These are phyloP conservation scores for Arizona elegans DNA, from an alignment of 2,113 vertebrate species.

Conservation along the genomic window DNA sequence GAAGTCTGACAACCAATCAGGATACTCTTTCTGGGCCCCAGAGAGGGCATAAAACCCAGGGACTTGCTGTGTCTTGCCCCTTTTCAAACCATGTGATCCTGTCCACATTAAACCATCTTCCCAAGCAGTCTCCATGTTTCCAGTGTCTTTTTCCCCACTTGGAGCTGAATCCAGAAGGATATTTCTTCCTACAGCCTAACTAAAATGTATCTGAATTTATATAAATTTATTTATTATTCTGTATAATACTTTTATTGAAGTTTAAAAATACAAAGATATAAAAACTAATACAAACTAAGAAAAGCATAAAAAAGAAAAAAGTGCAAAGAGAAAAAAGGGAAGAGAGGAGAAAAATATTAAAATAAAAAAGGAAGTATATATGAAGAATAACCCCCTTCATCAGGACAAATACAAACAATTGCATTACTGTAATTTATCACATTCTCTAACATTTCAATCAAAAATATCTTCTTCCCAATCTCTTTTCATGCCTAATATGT, in stretches of 20 bases:
- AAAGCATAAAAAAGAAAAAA: neutral
- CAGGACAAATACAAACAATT: neutral
- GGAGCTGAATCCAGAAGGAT: no score
- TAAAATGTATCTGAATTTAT: neutral
- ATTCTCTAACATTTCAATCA: no score
- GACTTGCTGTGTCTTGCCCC: no score
- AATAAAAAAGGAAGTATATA: neutral
- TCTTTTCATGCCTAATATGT: neutral
- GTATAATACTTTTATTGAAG: neutral
- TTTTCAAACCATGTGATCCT: no score
- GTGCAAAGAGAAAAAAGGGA: neutral
- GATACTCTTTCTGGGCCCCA: no score
- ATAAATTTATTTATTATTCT: neutral
- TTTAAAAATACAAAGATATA: neutral
- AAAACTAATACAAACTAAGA: neutral
- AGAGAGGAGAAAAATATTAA: neutral
- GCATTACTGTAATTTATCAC: neutral
- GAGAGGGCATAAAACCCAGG: no score
- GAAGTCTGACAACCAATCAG: no score
- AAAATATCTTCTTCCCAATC: neutral
- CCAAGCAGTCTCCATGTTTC: no score
- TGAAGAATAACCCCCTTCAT: neutral
- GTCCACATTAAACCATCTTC: no score
- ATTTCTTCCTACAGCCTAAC: no score
- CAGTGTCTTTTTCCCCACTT: no score